Base-by-base conservation (phyloP, 2,797 vertebrate species). In the Phaenicophaeus curvirostris region DNA sequence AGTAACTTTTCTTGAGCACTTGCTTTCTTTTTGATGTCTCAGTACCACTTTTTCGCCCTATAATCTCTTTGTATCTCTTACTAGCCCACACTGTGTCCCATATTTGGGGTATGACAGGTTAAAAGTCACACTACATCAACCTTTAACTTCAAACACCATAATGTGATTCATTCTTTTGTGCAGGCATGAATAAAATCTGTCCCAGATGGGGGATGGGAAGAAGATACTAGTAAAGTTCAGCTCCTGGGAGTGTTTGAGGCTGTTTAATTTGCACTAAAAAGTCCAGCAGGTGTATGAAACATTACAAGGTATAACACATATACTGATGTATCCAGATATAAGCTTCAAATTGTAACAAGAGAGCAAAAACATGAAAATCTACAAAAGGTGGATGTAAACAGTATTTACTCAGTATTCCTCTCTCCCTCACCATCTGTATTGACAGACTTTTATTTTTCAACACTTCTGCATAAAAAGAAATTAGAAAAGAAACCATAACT, bases 1-100 rank as follows among this genome's bases (percentile, higher is more conserved):
- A 96, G 95, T 73, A 93, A 86, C 91, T 94, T 96, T 93, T 82
- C 95, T 95, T 94, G 80, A 94, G 90, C 83, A 61, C 57, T 93
- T 85, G 86, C 67, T 68, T 92, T 85, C 75, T 80, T 84, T 96
- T 94, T 96, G 41, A 76, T 91, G 80, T 61, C 57, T 91, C 28
- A 14, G 48, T 59, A 71, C 71, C 59, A 35, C 73, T 95, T 92
- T 79, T 30, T 1, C 33, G n/a, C 79, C 59, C 73, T 93, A 1
- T 35, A 84, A 89, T 96, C 79, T 76, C 87, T 96, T 92, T 92
- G 58, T 92, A 63, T 54, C 55, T 87, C 85, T 54, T 59, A 46
- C 79, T 81, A 88, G 66, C 91, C 95, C 95, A 94, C 90, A 93
- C 94, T 93, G 95, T 83, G 80, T 67, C 91, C 94, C 85, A 51